These are phyloP conservation scores for Bathynomus jamesi DNA, from an alignment of 1,140 invertebrate genomes.

Conservation along the genomic window DNA sequence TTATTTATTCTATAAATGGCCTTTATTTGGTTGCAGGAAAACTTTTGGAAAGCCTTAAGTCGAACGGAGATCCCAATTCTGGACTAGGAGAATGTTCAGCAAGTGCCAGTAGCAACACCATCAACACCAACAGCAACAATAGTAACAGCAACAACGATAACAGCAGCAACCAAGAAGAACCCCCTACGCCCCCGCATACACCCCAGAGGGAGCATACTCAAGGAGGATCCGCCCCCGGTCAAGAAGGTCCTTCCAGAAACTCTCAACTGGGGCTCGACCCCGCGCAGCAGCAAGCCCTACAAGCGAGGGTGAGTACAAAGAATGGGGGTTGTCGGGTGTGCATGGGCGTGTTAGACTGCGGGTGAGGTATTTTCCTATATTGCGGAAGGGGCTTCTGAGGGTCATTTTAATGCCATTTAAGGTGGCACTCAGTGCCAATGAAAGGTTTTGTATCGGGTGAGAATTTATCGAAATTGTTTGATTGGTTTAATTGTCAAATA, in stretches of 20 bases:
- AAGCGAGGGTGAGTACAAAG: constrained; percentile 13
- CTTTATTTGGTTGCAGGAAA: too few species aligned
- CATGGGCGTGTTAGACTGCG: too few species aligned
- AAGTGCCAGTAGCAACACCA: neutral
- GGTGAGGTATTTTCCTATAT: neutral
- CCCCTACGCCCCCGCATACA: constrained; percentile 12
- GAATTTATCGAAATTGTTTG: neutral
- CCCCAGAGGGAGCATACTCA: neutral
- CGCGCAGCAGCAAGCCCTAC: constrained; percentile 8
- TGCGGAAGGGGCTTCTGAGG: neutral
- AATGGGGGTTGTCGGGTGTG: too few species aligned
- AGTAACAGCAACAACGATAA: neutral
- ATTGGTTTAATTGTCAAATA: neutral
- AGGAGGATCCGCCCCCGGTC: neutral
- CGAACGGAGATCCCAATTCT: neutral
- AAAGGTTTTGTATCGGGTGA: neutral
- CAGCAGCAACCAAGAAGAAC: constrained; percentile 1
- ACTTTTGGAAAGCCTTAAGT: neutral
- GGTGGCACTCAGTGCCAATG: neutral
- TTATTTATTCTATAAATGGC: too few species aligned
- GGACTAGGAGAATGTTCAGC: neutral
- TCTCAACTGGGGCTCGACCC: neutral
- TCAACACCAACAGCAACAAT: neutral
- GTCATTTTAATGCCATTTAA: neutral
- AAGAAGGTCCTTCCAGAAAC: neutral